Evolutionary conservation across 2,888 invertebrate genomes (phyloP).

Genomic region (Tachystola acroxantha): DNA sequence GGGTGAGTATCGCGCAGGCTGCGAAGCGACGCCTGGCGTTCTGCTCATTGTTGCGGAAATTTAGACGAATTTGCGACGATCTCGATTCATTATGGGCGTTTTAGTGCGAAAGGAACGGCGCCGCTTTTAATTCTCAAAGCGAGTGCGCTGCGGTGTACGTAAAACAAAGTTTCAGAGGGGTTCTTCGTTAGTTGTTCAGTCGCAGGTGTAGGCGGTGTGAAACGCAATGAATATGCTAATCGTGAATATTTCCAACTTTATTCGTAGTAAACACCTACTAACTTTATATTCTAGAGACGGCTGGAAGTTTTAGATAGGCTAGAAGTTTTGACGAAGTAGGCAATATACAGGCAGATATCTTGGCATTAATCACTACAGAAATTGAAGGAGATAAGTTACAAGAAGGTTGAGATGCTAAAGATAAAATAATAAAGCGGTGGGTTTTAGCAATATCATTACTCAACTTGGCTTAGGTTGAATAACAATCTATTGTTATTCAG

Average conservation of each 20-base stretch:
- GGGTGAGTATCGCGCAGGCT: slow-evolving; percentile 49
- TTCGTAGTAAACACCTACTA: slow-evolving; percentile 10
- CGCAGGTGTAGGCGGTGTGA: slow-evolving; percentile 27
- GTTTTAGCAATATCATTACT: no score
- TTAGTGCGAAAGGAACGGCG: slow-evolving; percentile 54
- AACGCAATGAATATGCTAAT: slow-evolving; percentile 23
- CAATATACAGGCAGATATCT: not conserved
- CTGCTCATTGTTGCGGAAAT: slow-evolving; percentile 64
- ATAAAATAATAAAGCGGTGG: no score
- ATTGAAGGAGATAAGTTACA: no score
- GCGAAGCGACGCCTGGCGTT: slow-evolving; percentile 51
- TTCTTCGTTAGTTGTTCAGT: slow-evolving; percentile 68
- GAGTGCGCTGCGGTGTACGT: slow-evolving; percentile 52
- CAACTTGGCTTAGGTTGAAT: no score
- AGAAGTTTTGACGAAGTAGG: not conserved
- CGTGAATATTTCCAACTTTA: slow-evolving; percentile 14
- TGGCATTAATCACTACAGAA: no score
- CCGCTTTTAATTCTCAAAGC: slow-evolving; percentile 66
- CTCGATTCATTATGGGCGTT: slow-evolving; percentile 67
- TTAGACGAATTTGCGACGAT: slow-evolving; percentile 69
- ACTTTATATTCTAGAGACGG: slow-evolving; percentile 6
- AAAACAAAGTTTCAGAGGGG: slow-evolving; percentile 62
- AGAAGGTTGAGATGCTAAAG: no score
- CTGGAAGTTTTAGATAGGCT: not conserved
- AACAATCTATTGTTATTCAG: not conserved